Evolutionary conservation across 2,113 vertebrate species (phyloP).

Genomic region (Phodopus roborovskii): DNA sequence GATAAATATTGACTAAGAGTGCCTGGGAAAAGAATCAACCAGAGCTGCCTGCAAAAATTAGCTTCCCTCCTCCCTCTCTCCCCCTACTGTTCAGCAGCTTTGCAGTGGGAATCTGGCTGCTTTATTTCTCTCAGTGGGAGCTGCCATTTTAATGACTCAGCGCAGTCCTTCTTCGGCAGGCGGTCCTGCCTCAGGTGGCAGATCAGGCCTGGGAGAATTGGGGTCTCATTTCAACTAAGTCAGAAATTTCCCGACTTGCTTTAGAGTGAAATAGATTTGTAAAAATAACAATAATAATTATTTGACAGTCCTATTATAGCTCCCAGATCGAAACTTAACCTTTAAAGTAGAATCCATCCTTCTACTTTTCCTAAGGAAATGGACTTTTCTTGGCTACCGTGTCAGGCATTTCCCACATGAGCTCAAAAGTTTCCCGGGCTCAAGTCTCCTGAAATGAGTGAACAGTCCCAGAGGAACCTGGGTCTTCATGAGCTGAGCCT

Average conservation of each 20-base stretch:
- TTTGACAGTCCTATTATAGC: slow-evolving; percentile 66
- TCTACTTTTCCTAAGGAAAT: background rate
- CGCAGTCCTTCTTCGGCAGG: slow-evolving; percentile 65
- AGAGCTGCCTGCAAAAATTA: slow-evolving; percentile 72
- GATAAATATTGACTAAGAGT: slow-evolving; percentile 79
- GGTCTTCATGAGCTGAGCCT: background rate
- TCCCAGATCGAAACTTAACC: slow-evolving; percentile 70
- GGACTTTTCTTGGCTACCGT: slow-evolving; percentile 27
- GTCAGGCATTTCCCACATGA: slow-evolving; percentile 27
- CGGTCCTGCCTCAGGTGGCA: slow-evolving; percentile 75
- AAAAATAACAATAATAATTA: slow-evolving; percentile 81
- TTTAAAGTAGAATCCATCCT: slow-evolving; percentile 63
- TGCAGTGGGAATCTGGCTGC: slow-evolving; percentile 42
- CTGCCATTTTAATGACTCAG: slow-evolving; percentile 72
- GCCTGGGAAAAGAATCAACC: slow-evolving; percentile 56
- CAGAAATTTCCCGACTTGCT: slow-evolving; percentile 78
- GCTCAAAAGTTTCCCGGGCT: background rate
- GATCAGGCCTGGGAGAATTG: slow-evolving; percentile 72
- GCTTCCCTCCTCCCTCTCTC: slow-evolving; percentile 18
- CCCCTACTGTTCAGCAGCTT: slow-evolving; percentile 15
- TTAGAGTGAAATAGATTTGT: slow-evolving; percentile 77
- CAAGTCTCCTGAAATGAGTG: background rate
- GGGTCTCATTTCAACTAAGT: slow-evolving; percentile 76
- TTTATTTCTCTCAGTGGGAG: slow-evolving; percentile 75
- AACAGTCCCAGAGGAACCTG: background rate